These are phyloP conservation scores for Gobio gobio DNA, from an alignment of 2,113 vertebrate species.

Conservation along the genomic window DNA sequence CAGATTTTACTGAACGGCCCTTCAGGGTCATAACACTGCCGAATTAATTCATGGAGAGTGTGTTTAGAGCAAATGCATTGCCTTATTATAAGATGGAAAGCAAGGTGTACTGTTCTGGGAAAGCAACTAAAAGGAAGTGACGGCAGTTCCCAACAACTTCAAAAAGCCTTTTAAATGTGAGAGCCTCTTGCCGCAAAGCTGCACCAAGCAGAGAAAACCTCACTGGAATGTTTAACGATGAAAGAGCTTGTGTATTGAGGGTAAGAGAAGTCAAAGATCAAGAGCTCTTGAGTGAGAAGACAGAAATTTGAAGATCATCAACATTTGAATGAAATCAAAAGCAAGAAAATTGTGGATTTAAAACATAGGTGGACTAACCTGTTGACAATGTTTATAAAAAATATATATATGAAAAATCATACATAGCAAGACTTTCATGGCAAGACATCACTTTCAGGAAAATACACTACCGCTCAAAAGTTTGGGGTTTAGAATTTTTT, in stretches of 20 bases:
- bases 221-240: constrained; percentile 13
- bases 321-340: constrained; percentile 18
- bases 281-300: constrained; percentile 26
- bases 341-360: background rate
- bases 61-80: constrained; percentile 64
- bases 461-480: background rate
- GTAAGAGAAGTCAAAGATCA: constrained; percentile 29
- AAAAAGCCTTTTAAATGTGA: constrained; percentile 46
- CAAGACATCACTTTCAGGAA: background rate
- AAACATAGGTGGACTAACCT: background rate
- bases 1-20: constrained; percentile 73
- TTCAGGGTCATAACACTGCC: constrained; percentile 69
- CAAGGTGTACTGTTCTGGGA: constrained; percentile 43
- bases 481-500: background rate
- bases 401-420: background rate
- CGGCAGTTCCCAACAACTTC: constrained; percentile 35
- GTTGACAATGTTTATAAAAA: background rate
- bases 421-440: background rate
- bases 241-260: background rate
- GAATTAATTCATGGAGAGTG: constrained; percentile 70
- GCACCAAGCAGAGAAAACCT: background rate
- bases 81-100: constrained; percentile 61
- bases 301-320: too few relatives aligned
- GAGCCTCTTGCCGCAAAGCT: constrained; percentile 12
- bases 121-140: constrained; percentile 40